Conservation (phyloP, 2,888 invertebrate species). For the Sinopyrophorus schimmeli region DNA sequence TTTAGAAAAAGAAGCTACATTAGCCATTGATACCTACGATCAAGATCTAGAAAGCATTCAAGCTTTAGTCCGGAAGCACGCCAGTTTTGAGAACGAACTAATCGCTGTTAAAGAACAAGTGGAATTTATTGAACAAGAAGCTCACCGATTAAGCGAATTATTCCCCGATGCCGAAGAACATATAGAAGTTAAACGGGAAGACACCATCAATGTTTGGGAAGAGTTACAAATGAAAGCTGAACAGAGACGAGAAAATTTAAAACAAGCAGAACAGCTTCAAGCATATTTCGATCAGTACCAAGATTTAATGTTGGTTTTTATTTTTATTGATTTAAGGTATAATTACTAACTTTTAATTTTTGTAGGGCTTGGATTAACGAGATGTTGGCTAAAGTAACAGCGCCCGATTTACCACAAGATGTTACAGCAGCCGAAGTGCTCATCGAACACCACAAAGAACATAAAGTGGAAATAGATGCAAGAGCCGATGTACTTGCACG, state of each 20-base stretch:
- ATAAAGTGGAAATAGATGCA: conserved; percentile 86
- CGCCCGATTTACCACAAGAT: conserved; percentile 87
- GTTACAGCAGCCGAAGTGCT: conserved; percentile 88
- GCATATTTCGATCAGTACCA: conserved; percentile 93
- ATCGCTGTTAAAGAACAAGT: conserved; percentile 89
- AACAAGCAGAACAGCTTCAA: conserved; percentile 90
- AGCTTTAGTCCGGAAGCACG: conserved; percentile 78
- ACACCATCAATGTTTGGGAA: conserved; percentile 84
- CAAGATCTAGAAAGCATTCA: conserved; percentile 79
- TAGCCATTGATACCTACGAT: conserved; percentile 79
- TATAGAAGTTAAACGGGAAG: conserved; percentile 89
- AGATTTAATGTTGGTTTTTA: conserved; percentile 63
- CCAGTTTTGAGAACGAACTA: conserved; percentile 87
- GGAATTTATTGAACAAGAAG: conserved; percentile 62
- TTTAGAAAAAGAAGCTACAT: conserved; percentile 86
- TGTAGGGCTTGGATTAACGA: conserved; percentile 95
- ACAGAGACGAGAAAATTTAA: conserved; percentile 76
- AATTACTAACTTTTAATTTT: no score
- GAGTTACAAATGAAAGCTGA: conserved; percentile 77
- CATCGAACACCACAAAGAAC: conserved; percentile 82
- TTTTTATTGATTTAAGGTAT: no score
- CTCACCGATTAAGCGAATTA: conserved; percentile 74
- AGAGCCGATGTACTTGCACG: conserved; percentile 78
- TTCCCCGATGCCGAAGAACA: conserved; percentile 96
- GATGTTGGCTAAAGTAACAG: conserved; percentile 91